These are phyloP conservation scores for Atta colombica DNA, from an alignment of 1,140 invertebrate species.

Conservation along the genomic window DNA sequence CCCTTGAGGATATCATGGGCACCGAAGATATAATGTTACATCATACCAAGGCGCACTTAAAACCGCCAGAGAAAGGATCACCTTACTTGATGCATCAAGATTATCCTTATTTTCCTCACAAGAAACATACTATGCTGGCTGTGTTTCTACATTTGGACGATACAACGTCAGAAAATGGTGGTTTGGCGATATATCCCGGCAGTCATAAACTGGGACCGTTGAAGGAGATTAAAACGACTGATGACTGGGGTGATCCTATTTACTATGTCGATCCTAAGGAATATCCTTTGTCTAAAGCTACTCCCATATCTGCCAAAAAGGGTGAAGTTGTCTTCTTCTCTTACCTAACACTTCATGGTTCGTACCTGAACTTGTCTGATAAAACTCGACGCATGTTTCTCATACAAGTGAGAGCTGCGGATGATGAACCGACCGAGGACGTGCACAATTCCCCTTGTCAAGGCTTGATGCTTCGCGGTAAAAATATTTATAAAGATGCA, in stretches of 20 bases:
- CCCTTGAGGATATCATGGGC: constrained; percentile 88
- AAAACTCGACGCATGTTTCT: constrained; percentile 88
- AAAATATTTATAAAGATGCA: constrained; percentile 83
- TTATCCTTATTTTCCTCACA: constrained; percentile 89
- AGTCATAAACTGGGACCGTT: constrained; percentile 89
- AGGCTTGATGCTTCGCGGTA: constrained; percentile 86
- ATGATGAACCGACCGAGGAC: constrained; percentile 86
- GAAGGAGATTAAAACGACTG: constrained; percentile 83
- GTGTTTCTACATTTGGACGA: constrained; percentile 89
- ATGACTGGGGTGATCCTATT: constrained; percentile 83
- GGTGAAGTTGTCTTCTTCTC: constrained; percentile 89
- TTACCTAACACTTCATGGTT: constrained; percentile 89
- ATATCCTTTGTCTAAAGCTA: constrained; percentile 87
- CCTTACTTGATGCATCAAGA: constrained; percentile 90
- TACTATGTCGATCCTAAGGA: constrained; percentile 88
- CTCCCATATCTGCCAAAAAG: constrained; percentile 86
- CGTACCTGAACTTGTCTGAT: constrained; percentile 87
- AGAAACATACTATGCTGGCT: constrained; percentile 89
- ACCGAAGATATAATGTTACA: constrained; percentile 88
- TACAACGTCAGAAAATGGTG: constrained; percentile 88
- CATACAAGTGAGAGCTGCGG: constrained; percentile 87
- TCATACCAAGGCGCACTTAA: constrained; percentile 89
- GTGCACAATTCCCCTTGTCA: constrained; percentile 87
- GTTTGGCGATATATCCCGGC: constrained; percentile 88
- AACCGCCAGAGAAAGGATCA: constrained; percentile 89